These are phyloP conservation scores for Syngnathus acus DNA, from an alignment of 2,797 vertebrate species.

Conservation along the genomic window DNA sequence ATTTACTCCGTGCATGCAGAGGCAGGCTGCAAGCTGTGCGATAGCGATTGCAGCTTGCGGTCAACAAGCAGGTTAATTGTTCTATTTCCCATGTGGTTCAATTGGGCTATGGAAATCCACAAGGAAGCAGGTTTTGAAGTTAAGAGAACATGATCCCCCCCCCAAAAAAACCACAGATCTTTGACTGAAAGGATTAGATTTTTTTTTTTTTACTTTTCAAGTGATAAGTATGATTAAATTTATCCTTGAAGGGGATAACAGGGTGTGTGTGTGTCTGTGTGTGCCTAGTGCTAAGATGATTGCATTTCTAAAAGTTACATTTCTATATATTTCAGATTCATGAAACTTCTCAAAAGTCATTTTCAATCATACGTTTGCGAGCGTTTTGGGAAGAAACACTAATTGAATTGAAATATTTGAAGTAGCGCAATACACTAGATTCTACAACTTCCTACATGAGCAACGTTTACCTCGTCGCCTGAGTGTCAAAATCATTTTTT, in stretches of 20 bases:
- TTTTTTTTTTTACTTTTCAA: slow-evolving; percentile 20
- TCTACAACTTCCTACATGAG: neutral
- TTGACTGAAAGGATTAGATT: slow-evolving; percentile 12
- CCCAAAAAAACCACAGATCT: neutral
- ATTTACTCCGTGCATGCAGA: neutral
- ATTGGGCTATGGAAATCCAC: neutral
- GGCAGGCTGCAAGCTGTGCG: slow-evolving; percentile 7
- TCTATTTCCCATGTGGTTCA: slow-evolving; percentile 47
- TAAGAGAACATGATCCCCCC: neutral
- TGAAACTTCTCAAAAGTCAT: too few species aligned
- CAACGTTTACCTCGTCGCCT: neutral
- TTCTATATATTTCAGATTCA: neutral
- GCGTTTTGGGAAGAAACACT: neutral
- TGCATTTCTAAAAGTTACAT: neutral
- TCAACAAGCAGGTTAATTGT: slow-evolving; percentile 65
- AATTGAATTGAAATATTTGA: neutral
- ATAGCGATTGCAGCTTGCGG: slow-evolving; percentile 42
- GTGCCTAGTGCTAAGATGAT: too few species aligned
- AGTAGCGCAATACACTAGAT: neutral
- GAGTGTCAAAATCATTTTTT: slow-evolving; percentile 1
- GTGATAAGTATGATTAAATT: slow-evolving; percentile 43
- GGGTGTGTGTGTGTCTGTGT: neutral
- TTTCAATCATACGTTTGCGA: too few species aligned
- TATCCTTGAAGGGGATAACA: slow-evolving; percentile 49
- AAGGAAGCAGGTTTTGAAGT: slow-evolving; percentile 18